Evolutionary conservation across 2,888 invertebrate species (phyloP).

Genomic region (Diloba caeruleocephala): DNA sequence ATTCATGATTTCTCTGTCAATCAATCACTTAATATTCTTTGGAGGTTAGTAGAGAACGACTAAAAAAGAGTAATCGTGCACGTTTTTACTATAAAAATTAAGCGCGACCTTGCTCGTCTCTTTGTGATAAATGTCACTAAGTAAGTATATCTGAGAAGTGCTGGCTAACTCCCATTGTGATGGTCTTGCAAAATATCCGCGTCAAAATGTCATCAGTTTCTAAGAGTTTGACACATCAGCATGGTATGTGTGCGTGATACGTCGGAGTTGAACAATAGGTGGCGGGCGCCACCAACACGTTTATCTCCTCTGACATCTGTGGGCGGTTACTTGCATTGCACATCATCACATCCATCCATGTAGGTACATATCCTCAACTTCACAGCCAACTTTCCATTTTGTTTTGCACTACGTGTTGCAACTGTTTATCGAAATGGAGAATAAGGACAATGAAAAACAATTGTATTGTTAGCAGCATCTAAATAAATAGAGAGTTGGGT

Average conservation of each 20-base stretch:
- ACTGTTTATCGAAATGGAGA: constrained; percentile 71
- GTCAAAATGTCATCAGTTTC: constrained; percentile 45
- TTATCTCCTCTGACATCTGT: constrained; percentile 73
- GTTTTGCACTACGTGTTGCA: constrained; percentile 79
- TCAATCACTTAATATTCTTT: constrained; percentile 27
- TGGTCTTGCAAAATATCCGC: constrained; percentile 36
- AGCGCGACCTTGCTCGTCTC: constrained; percentile 34
- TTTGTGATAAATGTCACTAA: constrained; percentile 12
- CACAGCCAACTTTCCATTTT: constrained; percentile 81
- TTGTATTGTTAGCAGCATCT: constrained; percentile 78
- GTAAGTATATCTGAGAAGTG: constrained; percentile 10
- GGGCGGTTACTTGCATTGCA: constrained; percentile 78
- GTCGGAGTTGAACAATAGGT: constrained; percentile 70
- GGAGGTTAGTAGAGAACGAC: constrained; percentile 9
- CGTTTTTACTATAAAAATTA: constrained; percentile 26
- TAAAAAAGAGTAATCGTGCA: constrained; percentile 14
- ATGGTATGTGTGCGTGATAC: constrained; percentile 56
- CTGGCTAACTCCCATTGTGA: constrained; percentile 13
- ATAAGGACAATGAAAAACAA: constrained; percentile 81
- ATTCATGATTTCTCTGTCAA: constrained; percentile 3
- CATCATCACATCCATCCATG: constrained; percentile 80
- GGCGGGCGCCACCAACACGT: constrained; percentile 78
- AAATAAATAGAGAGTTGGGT: constrained; percentile 85
- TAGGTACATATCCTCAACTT: constrained; percentile 70
- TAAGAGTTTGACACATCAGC: constrained; percentile 57